Base-by-base conservation (phyloP, 1,140 invertebrate species). In the Diorhabda carinulata region DNA sequence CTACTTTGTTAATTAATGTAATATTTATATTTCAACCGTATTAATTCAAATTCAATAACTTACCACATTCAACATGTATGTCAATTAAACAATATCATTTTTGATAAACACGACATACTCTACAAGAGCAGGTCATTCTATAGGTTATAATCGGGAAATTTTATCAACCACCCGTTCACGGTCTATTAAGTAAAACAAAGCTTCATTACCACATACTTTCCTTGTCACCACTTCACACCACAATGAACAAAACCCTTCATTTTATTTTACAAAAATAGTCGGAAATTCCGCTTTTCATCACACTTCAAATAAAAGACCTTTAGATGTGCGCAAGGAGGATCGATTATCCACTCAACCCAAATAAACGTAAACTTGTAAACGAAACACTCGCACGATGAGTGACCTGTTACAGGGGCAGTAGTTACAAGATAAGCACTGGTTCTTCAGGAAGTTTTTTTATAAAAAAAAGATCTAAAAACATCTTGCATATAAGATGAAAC, bases 291-390 rank as follows among this genome's bases (percentile, higher is more conserved):
- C 61, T 62, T 62, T 62, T 52, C 47, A 52, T 52, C 61, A 62
- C 42, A 43, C 43, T 41, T 62, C 42, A 62, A 62, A 25, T 25
- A 25, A 25, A 41, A 61, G 59, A 41, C 42, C 59, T 61, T n/a
- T 43, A 43, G 42, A 43, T 43, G 41, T 44, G 43, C 43, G n/a
- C 43, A 43, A 62, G 44, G 45, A 64, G 45, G 45, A 64, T 64
- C 63, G 63, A 64, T 64, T 4, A 45, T 52, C 52, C 63, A 64
- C 63, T 64, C 61, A 44, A 64, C 63, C 63, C 42, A 64, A 56
- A 64, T 64, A 64, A 52, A 56, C 63, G 63, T 64, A 64, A 52
- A 57, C 52, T 64, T 44, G 25, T 25, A 64, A 10, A 8, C 41
- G 44, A 64, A 64, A 56, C n/a, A 47, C n/a, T 45, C 63, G 25